A percentile compares a stretch with the other conserved stretches of the same genome.
Conservation (phyloP, 92 coral and sea anemone genomes). For the Epizoanthus ramosus region DNA sequence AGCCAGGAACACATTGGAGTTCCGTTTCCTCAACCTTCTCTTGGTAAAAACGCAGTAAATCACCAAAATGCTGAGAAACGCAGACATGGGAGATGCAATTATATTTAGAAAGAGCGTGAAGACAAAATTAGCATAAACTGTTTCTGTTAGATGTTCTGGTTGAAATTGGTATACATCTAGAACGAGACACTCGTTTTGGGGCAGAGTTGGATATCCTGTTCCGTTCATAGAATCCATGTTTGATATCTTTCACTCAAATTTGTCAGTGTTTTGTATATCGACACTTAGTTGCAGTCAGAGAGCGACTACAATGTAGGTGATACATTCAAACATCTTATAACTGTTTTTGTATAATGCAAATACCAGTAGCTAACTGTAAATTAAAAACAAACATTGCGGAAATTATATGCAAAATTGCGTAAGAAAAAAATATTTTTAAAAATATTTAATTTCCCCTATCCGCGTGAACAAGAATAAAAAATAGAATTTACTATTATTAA, state of each 20-base stretch:
- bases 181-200: neutral
- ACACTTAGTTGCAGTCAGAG: neutral
- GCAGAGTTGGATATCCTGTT: neutral
- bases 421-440: neutral
- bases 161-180: neutral
- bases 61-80: neutral
- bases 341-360: neutral
- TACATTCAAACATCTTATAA: neutral
- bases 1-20: constrained; percentile 7
- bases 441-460: neutral
- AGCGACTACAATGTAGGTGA: neutral
- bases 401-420: neutral
- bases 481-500: neutral
- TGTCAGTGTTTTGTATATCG: neutral
- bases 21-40: constrained; percentile 1
- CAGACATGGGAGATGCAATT: neutral
- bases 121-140: neutral
- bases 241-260: neutral
- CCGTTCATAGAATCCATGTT: neutral
- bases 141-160: neutral
- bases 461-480: neutral
- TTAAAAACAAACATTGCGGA: neutral
- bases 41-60: constrained; percentile 17
- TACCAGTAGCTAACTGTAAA: neutral
- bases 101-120: neutral